These are phyloP conservation scores for Erinaceus europaeus DNA, from an alignment of 2,113 vertebrate species.

Conservation along the genomic window DNA sequence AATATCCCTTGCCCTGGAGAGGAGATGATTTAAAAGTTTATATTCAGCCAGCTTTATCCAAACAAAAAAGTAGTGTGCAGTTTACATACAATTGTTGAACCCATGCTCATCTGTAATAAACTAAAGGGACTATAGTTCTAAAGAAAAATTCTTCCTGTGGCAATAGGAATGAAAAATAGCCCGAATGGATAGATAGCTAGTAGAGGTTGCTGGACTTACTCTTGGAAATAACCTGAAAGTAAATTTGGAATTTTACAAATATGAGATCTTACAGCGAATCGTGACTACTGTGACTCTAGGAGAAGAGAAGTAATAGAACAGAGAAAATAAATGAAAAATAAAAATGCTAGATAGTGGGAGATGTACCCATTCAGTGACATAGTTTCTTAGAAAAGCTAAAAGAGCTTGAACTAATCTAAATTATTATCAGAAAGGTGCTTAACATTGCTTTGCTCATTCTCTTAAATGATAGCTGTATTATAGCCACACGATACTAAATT, in stretches of 20 bases:
- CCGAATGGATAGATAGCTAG: neutral
- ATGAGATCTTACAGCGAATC: too few species aligned
- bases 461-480: neutral
- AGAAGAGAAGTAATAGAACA: neutral
- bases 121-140: constrained; percentile 4
- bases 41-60: neutral
- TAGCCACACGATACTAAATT: neutral
- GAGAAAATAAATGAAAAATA: neutral
- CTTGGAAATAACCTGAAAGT: neutral
- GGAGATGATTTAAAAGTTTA: constrained; percentile 44
- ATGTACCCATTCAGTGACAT: neutral
- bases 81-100: constrained; percentile 2
- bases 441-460: constrained; percentile 31
- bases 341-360: neutral
- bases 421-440: constrained; percentile 29
- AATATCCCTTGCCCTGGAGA: constrained; percentile 28
- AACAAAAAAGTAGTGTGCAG: neutral
- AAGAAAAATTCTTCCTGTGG: neutral
- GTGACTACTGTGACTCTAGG: neutral
- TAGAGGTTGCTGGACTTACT: neutral
- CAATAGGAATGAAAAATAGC: constrained; percentile 32
- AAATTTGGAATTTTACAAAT: neutral
- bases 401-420: constrained; percentile 25
- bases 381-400: constrained; percentile 3
- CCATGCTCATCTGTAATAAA: neutral